These are phyloP conservation scores for Agriotes lineatus DNA, from an alignment of 2,888 invertebrate genomes.

Conservation along the genomic window DNA sequence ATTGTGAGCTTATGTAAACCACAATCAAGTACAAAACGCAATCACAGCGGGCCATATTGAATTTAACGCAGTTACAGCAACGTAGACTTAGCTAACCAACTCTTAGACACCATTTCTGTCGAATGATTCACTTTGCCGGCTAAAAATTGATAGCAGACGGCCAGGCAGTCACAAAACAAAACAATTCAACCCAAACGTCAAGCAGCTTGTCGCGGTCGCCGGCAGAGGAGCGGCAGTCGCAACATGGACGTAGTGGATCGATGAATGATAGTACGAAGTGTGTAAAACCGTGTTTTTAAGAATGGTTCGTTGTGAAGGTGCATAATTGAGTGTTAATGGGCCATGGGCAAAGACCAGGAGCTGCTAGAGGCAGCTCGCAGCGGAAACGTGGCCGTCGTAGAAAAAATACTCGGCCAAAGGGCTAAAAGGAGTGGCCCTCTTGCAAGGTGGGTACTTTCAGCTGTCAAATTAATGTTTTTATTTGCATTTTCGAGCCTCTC, in stretches of 20 bases:
- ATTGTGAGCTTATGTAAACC: constrained; percentile 6
- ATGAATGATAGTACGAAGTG: constrained; percentile 78
- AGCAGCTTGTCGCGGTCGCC: constrained; percentile 54
- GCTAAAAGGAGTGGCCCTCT: constrained; percentile 94
- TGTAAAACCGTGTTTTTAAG: constrained; percentile 64
- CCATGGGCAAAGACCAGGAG: constrained; percentile 97
- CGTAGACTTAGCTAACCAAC: background rate
- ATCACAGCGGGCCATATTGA: background rate
- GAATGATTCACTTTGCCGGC: background rate
- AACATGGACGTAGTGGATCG: constrained; percentile 83
- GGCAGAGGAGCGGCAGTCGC: constrained; percentile 69
- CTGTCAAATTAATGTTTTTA: constrained; percentile 17
- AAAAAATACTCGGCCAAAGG: constrained; percentile 90
- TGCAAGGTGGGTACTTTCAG: constrained; percentile 79
- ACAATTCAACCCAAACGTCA: constrained; percentile 45
- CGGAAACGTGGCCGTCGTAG: constrained; percentile 89
- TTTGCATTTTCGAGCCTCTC: constrained; percentile 6
- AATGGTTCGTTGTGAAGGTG: constrained; percentile 62
- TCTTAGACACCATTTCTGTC: background rate
- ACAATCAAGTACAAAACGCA: background rate
- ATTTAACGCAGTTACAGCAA: background rate
- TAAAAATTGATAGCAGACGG: background rate
- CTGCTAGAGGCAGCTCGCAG: constrained; percentile 94
- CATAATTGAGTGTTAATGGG: constrained; percentile 62
- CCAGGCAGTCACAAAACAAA: constrained; percentile 20